Base-by-base conservation (phyloP, 1,140 invertebrate genomes). In the Coenobita brevimanus region DNA sequence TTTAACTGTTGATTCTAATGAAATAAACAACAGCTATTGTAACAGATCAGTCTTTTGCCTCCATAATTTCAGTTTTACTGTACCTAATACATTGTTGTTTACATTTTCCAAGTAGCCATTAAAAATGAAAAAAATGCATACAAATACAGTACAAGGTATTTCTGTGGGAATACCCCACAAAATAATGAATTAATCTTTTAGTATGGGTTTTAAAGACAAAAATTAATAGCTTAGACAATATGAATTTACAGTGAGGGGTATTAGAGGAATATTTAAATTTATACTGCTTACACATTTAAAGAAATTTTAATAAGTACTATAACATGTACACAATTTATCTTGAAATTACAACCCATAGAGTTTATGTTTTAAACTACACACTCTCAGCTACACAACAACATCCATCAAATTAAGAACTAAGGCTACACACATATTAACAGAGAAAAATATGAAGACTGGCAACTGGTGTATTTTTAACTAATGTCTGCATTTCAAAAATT, bases 301-400 rank as follows among this genome's bases (percentile, higher is more conserved):
- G 24, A 64, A 43, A 82, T 38, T 60, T 64, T 38, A 33, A 69
- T 60, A 62, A 27, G 46, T 75, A 30, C 21, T 21, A 54, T 38
- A 54, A 60, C n/a, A 67, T 24, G 13, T 78, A 71, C 71, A 82
- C 62, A 87, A 73, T 71, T 41, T 78, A 60, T 67, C 84, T 87
- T 87, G 84, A 80, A 80, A 87, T 67, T 87, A 87, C 84, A 87
- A 80, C 84, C 84, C 84, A 87, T 71, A 54, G 67, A 80, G 64
- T 69, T 87, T 78, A 82, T 82, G 60, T 79, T 80, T 87, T 87
- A 87, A 79, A 57, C 84, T 87, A 87, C 84, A 87, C 76, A 80
- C 33, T 80, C 69, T 79, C n/a, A 80, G 75, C 84, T 87, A 87
- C 84, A 87, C 76, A 67, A 87, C 84, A 87, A 87, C 84, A 87